A percentile compares a stretch with the other conserved stretches of the same genome.
Conservation (phyloP, 2,797 vertebrate genomes). For the Sorex maritimensis region DNA sequence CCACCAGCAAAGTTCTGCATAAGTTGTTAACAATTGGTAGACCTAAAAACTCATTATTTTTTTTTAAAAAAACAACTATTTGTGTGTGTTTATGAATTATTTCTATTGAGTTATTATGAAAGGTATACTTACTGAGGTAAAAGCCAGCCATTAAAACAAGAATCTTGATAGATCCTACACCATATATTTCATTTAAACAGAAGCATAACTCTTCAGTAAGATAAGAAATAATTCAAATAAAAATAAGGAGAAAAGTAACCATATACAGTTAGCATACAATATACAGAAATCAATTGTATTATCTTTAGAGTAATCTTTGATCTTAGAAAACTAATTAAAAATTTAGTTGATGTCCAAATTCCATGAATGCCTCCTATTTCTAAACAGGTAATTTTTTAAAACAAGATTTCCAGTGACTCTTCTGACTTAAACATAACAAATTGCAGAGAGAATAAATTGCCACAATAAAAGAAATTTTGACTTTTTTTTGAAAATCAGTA, state of each 20-base stretch:
- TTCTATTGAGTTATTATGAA: not conserved
- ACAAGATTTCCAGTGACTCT: slow-evolving; percentile 46
- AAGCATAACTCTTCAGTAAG: not conserved
- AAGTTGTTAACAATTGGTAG: not conserved
- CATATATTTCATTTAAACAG: slow-evolving; percentile 13
- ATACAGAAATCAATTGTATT: not conserved
- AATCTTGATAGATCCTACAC: not conserved
- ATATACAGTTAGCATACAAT: not conserved
- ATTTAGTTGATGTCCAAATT: slow-evolving; percentile 17
- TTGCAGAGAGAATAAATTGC: slow-evolving; percentile 26
- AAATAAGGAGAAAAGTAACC: not conserved
- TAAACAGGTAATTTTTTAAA: slow-evolving; percentile 44
- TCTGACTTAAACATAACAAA: slow-evolving; percentile 22
- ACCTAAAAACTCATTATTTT: not conserved
- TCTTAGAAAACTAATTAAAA: slow-evolving; percentile 45
- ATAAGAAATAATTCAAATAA: not conserved
- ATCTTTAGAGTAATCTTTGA: slow-evolving; percentile 30
- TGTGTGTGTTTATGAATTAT: slow-evolving; percentile 2
- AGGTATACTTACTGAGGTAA: not conserved
- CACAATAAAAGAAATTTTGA: not conserved
- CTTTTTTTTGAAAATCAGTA: not conserved
- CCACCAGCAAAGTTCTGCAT: not conserved
- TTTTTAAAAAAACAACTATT: slow-evolving; percentile 24
- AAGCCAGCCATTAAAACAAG: slow-evolving; percentile 16
- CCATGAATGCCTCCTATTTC: not conserved